These are phyloP conservation scores for Sebastiscus tertius DNA, from an alignment of 2,797 vertebrate species.

Conservation along the genomic window DNA sequence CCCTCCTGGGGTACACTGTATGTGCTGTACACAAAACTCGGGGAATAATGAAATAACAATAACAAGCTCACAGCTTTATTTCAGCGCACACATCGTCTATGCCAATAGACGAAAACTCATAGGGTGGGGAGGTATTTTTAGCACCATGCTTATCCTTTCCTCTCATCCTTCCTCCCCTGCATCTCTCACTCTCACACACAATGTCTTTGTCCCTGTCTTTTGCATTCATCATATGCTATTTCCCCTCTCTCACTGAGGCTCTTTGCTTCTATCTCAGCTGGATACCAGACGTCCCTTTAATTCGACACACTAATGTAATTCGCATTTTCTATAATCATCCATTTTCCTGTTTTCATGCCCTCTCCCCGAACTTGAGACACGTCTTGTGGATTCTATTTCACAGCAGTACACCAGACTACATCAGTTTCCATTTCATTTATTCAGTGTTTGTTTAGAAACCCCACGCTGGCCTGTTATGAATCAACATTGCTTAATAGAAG, in stretches of 20 bases:
- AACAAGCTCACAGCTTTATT: slow-evolving; percentile 67
- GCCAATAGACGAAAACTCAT: slow-evolving; percentile 57
- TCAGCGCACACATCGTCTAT: slow-evolving; percentile 37
- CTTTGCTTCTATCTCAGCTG: slow-evolving; percentile 71
- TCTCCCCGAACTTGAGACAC: slow-evolving; percentile 72
- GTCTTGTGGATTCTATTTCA: slow-evolving; percentile 73
- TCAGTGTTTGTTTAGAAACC: slow-evolving; percentile 72
- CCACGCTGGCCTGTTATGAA: slow-evolving; percentile 50
- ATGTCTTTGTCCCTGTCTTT: slow-evolving; percentile 68
- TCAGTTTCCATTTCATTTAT: slow-evolving; percentile 71
- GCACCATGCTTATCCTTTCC: slow-evolving; percentile 65
- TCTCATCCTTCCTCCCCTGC: slow-evolving; percentile 62
- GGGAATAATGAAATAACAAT: slow-evolving; percentile 69
- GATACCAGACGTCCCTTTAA: slow-evolving; percentile 78
- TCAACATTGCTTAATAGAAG: slow-evolving; percentile 51
- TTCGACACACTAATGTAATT: slow-evolving; percentile 80
- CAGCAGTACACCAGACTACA: slow-evolving; percentile 68
- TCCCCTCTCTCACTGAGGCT: slow-evolving; percentile 55
- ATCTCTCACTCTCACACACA: slow-evolving; percentile 63
- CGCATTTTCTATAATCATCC: slow-evolving; percentile 75
- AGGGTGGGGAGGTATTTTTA: slow-evolving; percentile 70
- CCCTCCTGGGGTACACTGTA: slow-evolving; percentile 25
- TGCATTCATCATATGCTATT: slow-evolving; percentile 69
- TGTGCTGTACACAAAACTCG: slow-evolving; percentile 31
- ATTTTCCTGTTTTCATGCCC: slow-evolving; percentile 78